Percentiles rank a stretch among this genome's conserved stretches.
Conservation (phyloP, 2,888 invertebrate genomes). For the Drosophila picticornis region DNA sequence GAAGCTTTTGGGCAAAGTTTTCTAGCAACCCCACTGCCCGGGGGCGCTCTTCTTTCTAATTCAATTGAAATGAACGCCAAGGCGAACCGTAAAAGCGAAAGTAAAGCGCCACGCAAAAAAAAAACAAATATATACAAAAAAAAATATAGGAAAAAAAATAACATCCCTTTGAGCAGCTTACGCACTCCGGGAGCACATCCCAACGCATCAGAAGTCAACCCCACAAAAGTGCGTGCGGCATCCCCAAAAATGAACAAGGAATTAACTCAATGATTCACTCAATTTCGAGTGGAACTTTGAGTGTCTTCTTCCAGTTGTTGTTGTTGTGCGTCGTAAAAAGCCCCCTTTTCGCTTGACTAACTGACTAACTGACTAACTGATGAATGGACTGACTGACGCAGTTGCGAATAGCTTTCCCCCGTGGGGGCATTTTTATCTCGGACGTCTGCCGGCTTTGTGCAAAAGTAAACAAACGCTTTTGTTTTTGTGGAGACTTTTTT, state of each 20-base stretch:
- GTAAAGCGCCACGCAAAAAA: conserved; percentile 43
- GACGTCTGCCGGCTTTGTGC: conserved; percentile 65
- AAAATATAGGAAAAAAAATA: conserved; percentile 32
- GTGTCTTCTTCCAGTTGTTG: conserved; percentile 34
- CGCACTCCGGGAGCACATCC: conserved; percentile 24
- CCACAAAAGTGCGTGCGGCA: conserved; percentile 53
- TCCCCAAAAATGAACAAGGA: conserved; percentile 18
- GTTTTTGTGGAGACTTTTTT: conserved; percentile 43
- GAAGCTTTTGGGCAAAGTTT: conserved; percentile 59
- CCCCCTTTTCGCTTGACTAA: conserved; percentile 24
- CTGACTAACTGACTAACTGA: conserved; percentile 8
- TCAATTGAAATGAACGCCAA: conserved; percentile 68
- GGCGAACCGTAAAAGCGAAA: conserved; percentile 50
- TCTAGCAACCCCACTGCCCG: conserved; percentile 10
- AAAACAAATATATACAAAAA: neutral
- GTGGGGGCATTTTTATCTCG: conserved; percentile 48
- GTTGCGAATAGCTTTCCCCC: conserved; percentile 52
- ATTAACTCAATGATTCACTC: conserved; percentile 11
- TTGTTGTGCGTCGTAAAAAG: conserved; percentile 53
- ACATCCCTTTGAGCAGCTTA: conserved; percentile 62
- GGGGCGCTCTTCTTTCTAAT: conserved; percentile 55
- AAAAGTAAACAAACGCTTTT: conserved; percentile 74
- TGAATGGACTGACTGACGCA: conserved; percentile 32
- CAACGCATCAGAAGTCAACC: conserved; percentile 60
- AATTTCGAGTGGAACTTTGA: conserved; percentile 63